A percentile compares a stretch with the other conserved stretches of the same genome.
phyloP scores from a whole-genome alignment of 2,888 invertebrate species.

The Baronia brevicornis region DNA sequence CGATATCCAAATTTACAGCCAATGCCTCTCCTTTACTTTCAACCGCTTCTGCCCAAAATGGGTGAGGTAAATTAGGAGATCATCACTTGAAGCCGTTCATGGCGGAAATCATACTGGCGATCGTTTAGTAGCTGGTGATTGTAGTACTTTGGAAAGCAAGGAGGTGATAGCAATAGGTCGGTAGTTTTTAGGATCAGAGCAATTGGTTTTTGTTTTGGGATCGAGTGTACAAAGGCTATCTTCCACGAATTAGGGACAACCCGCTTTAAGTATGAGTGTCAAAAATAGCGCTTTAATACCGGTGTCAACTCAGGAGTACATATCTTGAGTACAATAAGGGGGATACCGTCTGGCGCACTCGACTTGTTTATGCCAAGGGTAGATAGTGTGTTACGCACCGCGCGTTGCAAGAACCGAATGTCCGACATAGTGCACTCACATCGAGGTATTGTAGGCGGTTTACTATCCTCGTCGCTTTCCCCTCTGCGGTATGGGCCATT shows the following conservation, averaged over 20 bases:
- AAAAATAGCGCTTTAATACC: not conserved
- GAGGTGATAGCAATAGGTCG: not conserved
- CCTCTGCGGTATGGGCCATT: no score
- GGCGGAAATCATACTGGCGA: not conserved
- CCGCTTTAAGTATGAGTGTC: not conserved
- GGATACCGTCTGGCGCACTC: not conserved
- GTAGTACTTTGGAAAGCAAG: not conserved
- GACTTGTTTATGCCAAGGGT: not conserved
- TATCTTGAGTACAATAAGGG: not conserved
- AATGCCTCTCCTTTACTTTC: not conserved
- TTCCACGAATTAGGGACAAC: not conserved
- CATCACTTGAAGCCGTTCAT: not conserved
- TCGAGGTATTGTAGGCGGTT: not conserved
- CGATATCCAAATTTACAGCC: not conserved
- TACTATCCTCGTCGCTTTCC: no score
- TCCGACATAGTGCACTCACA: not conserved
- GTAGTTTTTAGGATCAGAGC: not conserved
- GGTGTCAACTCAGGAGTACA: not conserved
- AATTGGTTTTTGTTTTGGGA: not conserved
- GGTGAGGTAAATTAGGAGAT: not conserved
- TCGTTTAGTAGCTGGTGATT: not conserved
- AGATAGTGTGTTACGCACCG: not conserved
- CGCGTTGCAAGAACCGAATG: not conserved
- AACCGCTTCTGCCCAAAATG: not conserved
- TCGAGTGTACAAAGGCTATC: not conserved